Base-by-base conservation (phyloP, 2,113 vertebrate genomes). In the Micromys minutus region DNA sequence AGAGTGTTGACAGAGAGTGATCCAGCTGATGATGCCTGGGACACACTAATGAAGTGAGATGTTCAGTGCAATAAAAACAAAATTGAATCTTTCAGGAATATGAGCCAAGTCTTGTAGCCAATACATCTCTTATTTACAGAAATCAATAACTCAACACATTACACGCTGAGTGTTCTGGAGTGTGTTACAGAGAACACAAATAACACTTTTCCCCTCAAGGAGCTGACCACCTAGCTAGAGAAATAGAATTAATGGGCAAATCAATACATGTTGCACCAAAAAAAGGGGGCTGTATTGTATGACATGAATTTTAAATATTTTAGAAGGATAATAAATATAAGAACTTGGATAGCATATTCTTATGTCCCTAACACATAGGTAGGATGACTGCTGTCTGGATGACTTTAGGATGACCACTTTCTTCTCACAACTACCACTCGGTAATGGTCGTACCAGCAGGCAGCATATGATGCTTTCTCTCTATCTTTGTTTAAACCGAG, bases 61-160 rank as follows among this genome's bases (percentile, higher is more conserved):
- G 47, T 36, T 12, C 29, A 81, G 45, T 83, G 74, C 29, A 95
- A 39, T 36, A 34, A 34, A 87, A 47, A 26, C 76, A 31, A 85
- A 74, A 81, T 86, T 7, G 26, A 89, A 84, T 81, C 81, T 72
- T 39, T 89, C 31, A 94, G 89, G 36, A 92, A n/a, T 34, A 36
- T n/a, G 45, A 72, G 65, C 76, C 83, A 85, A 90, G 72, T 89
- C 65, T 94, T 85, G 65, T 5, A 79, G 45, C 79, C 61, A 94
- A 83, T 79, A 16, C 67, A 75, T 61, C 79, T 86, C 94, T 96
- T 77, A 75, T 69, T 90, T 94, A 93, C 39, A 92, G 42, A 90
- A 95, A 86, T 94, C 80, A 91, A 85, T 90, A 92, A 93, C 93
- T 93, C 72, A 80, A 91, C 72, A 93, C n/a, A 59, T 26, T 75